Percentiles rank a stretch among this genome's conserved stretches.
These are phyloP conservation scores for Mus minutoides DNA, from an alignment of 2,797 vertebrate species.

Conservation along the genomic window DNA sequence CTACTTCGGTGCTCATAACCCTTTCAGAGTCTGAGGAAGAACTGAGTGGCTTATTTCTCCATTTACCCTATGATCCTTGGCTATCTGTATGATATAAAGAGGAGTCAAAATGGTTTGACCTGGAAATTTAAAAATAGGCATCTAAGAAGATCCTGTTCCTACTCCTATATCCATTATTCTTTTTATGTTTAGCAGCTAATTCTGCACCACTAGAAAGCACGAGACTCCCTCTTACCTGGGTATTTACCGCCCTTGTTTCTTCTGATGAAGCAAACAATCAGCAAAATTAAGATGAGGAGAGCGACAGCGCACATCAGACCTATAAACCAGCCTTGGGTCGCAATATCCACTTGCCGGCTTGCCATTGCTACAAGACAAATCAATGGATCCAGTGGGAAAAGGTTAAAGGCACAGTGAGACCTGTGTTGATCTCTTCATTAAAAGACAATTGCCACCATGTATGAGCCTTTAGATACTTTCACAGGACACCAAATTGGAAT, in stretches of 20 bases:
- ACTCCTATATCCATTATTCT: background rate
- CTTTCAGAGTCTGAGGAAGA: background rate
- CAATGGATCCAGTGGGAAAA: constrained; percentile 1
- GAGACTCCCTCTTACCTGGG: constrained; percentile 90
- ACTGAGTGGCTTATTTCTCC: background rate
- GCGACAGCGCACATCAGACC: constrained; percentile 99
- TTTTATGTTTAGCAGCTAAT: background rate
- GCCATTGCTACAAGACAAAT: constrained; percentile 91
- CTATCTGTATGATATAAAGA: background rate
- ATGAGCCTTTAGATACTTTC: background rate
- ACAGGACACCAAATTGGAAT: constrained; percentile 4
- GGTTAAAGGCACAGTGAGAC: background rate
- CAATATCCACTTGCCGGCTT: constrained; percentile 97
- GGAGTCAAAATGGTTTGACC: background rate
- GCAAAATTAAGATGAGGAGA: constrained; percentile 97
- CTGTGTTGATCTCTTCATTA: background rate
- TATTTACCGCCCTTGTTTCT: constrained; percentile 99
- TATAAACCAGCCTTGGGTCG: constrained; percentile 99
- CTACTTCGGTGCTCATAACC: background rate
- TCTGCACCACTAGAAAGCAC: background rate
- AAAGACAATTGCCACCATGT: background rate
- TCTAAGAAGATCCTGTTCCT: background rate
- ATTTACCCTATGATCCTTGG: background rate
- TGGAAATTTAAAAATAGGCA: background rate
- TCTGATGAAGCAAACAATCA: constrained; percentile 99